phyloP scores from a whole-genome alignment of 2,888 invertebrate genomes.

The Sphaerophoria taeniata region DNA sequence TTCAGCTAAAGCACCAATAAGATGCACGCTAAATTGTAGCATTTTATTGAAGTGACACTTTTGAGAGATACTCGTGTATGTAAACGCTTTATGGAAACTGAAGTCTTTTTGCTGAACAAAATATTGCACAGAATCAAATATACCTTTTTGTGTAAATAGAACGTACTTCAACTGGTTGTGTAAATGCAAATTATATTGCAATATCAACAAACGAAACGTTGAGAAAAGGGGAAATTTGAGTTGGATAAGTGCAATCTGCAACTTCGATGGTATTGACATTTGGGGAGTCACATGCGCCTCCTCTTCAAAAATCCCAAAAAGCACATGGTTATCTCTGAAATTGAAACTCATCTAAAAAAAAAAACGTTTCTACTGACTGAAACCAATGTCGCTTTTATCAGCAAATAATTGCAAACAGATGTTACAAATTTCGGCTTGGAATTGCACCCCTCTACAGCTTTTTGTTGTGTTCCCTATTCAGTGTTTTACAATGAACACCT shows the following conservation, averaged over 20 bases:
- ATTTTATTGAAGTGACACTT: slow-evolving; percentile 19
- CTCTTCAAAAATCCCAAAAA: too few species aligned
- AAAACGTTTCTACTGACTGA: too few species aligned
- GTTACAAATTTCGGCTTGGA: too few species aligned
- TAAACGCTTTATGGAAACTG: not conserved
- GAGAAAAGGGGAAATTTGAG: not conserved
- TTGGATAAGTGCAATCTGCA: not conserved
- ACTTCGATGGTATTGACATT: not conserved
- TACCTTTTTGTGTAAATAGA: not conserved
- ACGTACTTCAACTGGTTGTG: not conserved
- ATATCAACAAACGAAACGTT: not conserved
- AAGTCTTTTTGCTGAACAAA: not conserved
- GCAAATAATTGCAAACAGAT: too few species aligned
- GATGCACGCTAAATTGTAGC: slow-evolving; percentile 13
- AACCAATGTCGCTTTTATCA: too few species aligned
- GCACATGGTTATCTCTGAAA: too few species aligned
- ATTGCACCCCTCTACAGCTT: too few species aligned
- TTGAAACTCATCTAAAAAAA: too few species aligned
- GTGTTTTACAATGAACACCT: slow-evolving; percentile 4
- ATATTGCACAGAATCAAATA: not conserved
- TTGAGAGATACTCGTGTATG: not conserved
- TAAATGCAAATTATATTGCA: slow-evolving; percentile 14
- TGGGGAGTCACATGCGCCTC: too few species aligned
- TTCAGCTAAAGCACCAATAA: slow-evolving; percentile 20
- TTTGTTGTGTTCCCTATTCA: too few species aligned